These are phyloP conservation scores for Sebastes ruberrimus DNA, from an alignment of 2,797 vertebrate genomes.

Conservation along the genomic window DNA sequence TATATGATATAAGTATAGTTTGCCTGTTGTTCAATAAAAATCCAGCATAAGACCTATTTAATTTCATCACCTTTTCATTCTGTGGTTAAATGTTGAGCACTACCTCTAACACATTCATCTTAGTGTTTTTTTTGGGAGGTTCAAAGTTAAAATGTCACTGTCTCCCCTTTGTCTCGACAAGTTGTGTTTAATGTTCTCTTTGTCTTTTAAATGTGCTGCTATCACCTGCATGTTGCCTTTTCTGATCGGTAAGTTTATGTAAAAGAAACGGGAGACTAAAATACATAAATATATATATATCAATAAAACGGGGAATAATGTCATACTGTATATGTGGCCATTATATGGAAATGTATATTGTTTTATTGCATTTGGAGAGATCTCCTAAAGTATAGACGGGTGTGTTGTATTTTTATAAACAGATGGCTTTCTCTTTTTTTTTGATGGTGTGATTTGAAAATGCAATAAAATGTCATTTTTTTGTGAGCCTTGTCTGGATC, in stretches of 20 bases:
- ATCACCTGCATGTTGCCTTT: constrained; percentile 81
- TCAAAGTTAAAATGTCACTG: background rate
- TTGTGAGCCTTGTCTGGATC: constrained; percentile 8
- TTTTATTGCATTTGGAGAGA: constrained; percentile 32
- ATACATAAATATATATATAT: constrained; percentile 16
- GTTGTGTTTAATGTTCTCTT: constrained; percentile 41
- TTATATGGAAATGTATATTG: constrained; percentile 49
- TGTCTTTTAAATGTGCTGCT: constrained; percentile 73
- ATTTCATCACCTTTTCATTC: background rate
- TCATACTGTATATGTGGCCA: constrained; percentile 41
- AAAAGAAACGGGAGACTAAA: constrained; percentile 15
- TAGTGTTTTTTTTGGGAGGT: background rate
- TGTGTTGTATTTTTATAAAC: constrained; percentile 73
- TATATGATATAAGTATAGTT: background rate
- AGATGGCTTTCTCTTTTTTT: constrained; percentile 18
- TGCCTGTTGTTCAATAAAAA: constrained; percentile 16
- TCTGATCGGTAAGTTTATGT: constrained; percentile 48
- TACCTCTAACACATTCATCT: constrained; percentile 41
- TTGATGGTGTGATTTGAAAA: constrained; percentile 53
- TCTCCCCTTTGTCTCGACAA: constrained; percentile 12
- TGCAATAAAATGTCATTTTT: constrained; percentile 54
- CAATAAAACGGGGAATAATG: constrained; percentile 38
- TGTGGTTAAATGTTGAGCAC: constrained; percentile 32
- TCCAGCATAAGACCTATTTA: background rate
- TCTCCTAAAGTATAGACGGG: constrained; percentile 11